A percentile compares a stretch with the other conserved stretches of the same genome.
Conservation (phyloP, 2,797 vertebrate genomes). For the Propithecus deckenii region DNA sequence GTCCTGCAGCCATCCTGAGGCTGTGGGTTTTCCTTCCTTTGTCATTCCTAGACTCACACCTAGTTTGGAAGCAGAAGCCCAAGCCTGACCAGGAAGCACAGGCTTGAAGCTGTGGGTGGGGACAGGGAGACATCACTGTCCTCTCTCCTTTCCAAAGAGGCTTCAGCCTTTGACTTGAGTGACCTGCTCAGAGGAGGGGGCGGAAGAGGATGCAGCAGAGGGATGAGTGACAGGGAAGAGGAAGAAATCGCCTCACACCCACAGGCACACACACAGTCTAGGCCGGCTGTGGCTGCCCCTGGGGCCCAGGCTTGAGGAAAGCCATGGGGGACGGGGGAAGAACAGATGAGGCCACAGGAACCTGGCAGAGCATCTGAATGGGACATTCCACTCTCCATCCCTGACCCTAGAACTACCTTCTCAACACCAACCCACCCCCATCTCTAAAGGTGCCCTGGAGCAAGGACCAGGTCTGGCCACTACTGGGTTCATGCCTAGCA, state of each 20-base stretch:
- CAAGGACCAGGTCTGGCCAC: background rate
- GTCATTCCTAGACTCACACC: background rate
- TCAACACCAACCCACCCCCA: too few relatives aligned
- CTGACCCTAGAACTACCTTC: background rate
- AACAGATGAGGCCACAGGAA: background rate
- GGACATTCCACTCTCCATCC: background rate
- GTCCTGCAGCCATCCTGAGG: background rate
- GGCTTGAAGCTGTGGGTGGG: background rate
- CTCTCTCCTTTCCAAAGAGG: background rate
- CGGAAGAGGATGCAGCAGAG: background rate
- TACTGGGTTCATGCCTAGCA: background rate
- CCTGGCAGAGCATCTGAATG: background rate
- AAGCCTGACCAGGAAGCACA: background rate
- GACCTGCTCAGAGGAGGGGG: background rate
- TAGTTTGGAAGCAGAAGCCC: background rate
- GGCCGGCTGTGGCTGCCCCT: background rate
- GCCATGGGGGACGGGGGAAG: background rate
- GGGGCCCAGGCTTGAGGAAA: background rate
- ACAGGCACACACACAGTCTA: background rate
- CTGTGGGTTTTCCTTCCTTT: background rate
- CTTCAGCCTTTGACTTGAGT: background rate
- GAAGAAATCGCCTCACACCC: background rate
- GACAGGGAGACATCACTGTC: background rate
- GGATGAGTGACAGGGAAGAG: background rate
- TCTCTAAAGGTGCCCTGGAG: background rate